These are phyloP conservation scores for Lophura nycthemera DNA, from an alignment of 2,113 vertebrate species.

Conservation along the genomic window DNA sequence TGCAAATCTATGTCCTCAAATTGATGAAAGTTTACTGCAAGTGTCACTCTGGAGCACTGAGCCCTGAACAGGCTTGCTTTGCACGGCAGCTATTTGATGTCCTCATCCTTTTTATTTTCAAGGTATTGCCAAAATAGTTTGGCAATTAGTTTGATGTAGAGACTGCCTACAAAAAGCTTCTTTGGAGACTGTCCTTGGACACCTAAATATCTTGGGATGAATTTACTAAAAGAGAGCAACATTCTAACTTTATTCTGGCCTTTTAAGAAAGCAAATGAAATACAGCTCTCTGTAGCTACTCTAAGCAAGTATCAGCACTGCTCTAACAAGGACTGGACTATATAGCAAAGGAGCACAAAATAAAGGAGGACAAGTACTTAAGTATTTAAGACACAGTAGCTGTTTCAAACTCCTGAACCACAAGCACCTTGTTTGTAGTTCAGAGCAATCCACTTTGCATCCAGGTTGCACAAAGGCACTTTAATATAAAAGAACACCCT, in stretches of 20 bases:
- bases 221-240: not conserved
- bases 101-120: not conserved
- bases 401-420: not conserved
- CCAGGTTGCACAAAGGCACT: not conserved
- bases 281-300: not conserved
- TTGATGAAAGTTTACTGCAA: not conserved
- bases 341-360: not conserved
- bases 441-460: not conserved
- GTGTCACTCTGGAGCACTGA: not conserved
- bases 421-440: not conserved
- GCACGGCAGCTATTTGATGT: not conserved
- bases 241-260: not conserved
- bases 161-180: not conserved
- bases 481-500: not conserved
- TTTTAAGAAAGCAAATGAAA: not conserved
- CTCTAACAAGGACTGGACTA: not conserved
- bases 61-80: not conserved
- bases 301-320: not conserved
- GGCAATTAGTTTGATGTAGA: not conserved
- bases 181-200: not conserved
- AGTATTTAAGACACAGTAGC: not conserved
- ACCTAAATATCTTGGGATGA: not conserved
- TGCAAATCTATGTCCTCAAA: not conserved
- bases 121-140: not conserved
- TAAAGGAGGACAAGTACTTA: not conserved